These are phyloP conservation scores for Caranx ignobilis DNA, from an alignment of 2,113 vertebrate genomes.

Conservation along the genomic window DNA sequence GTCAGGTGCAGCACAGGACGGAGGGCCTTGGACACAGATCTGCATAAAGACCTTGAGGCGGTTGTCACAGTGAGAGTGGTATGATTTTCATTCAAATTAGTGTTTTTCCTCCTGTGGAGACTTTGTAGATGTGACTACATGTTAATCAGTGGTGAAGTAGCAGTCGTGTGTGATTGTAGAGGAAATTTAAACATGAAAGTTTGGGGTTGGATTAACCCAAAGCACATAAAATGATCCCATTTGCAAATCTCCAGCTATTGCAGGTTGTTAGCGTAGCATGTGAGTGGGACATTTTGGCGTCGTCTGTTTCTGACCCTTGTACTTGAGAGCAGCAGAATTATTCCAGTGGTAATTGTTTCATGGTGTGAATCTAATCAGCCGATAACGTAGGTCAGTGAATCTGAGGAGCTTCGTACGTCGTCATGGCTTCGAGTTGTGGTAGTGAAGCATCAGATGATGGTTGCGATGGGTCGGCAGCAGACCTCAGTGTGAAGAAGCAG, in stretches of 20 bases:
- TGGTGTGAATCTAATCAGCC: conserved; percentile 24
- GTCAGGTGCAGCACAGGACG: neutral
- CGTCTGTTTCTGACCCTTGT: neutral
- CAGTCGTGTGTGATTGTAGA: neutral
- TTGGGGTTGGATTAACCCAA: neutral
- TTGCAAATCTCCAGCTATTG: neutral
- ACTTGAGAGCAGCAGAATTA: conserved; percentile 7
- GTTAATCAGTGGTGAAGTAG: no score
- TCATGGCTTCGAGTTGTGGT: conserved; percentile 8
- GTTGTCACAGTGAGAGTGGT: neutral
- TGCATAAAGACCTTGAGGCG: conserved; percentile 3
- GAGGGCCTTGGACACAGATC: neutral
- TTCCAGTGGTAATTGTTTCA: neutral
- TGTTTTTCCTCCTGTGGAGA: no score
- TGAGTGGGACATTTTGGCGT: neutral
- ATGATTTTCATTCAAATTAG: no score
- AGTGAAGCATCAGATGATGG: neutral
- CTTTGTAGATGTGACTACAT: no score
- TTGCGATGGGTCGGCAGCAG: neutral
- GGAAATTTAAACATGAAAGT: neutral
- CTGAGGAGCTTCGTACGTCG: neutral
- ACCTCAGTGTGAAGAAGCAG: no score
- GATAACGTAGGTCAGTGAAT: conserved; percentile 3
- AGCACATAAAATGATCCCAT: neutral
- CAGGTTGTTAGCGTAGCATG: neutral